phyloP scores from a whole-genome alignment of 2,888 invertebrate species.

The Oscheius sp. region DNA sequence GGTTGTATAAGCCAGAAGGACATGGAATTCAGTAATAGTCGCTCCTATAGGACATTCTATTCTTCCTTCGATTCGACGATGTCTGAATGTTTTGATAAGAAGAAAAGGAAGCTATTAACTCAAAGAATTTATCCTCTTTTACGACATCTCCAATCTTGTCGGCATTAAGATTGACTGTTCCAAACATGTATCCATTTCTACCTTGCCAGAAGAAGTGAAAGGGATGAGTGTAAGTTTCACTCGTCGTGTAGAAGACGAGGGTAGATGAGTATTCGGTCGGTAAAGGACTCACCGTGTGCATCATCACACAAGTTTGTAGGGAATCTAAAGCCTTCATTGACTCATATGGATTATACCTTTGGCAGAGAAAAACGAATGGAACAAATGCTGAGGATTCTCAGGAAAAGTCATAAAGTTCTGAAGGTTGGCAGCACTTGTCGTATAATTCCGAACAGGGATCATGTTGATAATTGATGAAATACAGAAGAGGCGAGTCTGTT shows the following conservation, averaged over 20 bases:
- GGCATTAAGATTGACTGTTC: conserved; percentile 36
- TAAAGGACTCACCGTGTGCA: conserved; percentile 6
- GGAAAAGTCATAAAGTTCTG: conserved; percentile 40
- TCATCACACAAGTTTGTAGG: neutral
- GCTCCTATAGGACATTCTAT: conserved; percentile 62
- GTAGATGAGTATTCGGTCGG: neutral
- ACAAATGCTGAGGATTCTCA: conserved; percentile 36
- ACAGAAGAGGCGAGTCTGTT: conserved; percentile 47
- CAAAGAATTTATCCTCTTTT: conserved; percentile 45
- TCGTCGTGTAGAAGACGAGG: conserved; percentile 13
- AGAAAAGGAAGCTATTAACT: conserved; percentile 34
- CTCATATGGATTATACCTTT: too few species aligned
- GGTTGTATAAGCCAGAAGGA: conserved; percentile 57
- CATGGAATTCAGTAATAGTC: conserved; percentile 64
- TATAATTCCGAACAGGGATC: neutral
- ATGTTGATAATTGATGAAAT: conserved; percentile 35
- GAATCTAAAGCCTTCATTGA: too few species aligned
- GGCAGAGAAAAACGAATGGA: conserved; percentile 44
- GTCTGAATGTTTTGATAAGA: conserved; percentile 34
- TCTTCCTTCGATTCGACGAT: conserved; percentile 60
- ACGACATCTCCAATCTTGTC: conserved; percentile 44
- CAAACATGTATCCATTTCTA: conserved; percentile 1
- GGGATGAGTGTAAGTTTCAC: conserved; percentile 24
- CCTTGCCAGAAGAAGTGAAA: conserved; percentile 31
- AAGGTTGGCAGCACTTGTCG: conserved; percentile 20